Base-by-base conservation (phyloP, 2,797 vertebrate species). In the Periophthalmus magnuspinnatus region DNA sequence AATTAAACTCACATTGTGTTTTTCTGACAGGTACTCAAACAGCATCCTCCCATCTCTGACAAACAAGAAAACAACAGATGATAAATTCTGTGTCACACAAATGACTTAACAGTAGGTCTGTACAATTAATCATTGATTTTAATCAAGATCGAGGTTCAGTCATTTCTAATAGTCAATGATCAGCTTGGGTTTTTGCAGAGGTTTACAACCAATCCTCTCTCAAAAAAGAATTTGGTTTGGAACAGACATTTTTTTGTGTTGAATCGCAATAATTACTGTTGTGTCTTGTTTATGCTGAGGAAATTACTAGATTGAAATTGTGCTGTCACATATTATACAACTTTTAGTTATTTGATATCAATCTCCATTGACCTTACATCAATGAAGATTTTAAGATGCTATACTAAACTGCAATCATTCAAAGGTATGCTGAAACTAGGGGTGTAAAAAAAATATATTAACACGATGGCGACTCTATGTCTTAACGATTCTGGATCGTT, bases 1-100 rank as follows among this genome's bases (percentile, higher is more conserved):
- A 70, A 19, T 36, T 19, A 60, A 86, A 95, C 96, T 95, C 96
- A 98, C 96, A 74, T 95, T 95, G 81, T 98, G 96, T 81, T 99
- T 98, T 79, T 98, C 97, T 21, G 96, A 96, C 92, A 99, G 91
- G 88, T 97, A 98, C 83, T 98, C 96, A 93, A 99, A 99, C 57
- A 99, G 93, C 96, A 97, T 96, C 78, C 96, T 94, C 88, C 97
- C 96, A 70, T 98, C 96, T 86, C 96, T 98, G 91, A 84, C 76
- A 48, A 73, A 50, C 47, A 17, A 76, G 74, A 22, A 79, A 64
- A 60, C 22, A 74, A 56, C 4, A 11, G 1, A 61, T 21, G 54
- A 38, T 2, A 81, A 4, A 66, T 17, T 48, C 65, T 2, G 4
- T 9, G 16, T 56, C 2, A 4, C 0, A 11, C 50, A 74, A 24